phyloP scores from a whole-genome alignment of 2,797 vertebrate genomes.

The Poecilia picta region DNA sequence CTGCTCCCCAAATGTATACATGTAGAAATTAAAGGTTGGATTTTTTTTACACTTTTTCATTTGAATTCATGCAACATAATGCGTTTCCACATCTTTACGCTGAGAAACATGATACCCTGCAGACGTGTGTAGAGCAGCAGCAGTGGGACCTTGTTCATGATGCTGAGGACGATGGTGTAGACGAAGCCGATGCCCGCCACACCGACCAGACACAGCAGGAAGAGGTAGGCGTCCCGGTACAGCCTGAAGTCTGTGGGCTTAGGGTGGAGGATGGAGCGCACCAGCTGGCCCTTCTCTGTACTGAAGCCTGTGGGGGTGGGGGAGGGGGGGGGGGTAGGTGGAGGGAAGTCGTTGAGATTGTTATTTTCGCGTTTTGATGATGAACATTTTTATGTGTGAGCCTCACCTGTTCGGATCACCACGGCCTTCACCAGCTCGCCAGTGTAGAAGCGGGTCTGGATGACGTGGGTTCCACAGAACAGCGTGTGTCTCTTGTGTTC shows the following conservation, averaged over 20 bases:
- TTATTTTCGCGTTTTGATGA: not conserved
- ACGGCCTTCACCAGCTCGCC: constrained; percentile 93
- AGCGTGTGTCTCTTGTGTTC: constrained; percentile 91
- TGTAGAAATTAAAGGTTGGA: not conserved
- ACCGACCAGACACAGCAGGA: constrained; percentile 91
- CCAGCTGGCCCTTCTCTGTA: constrained; percentile 95
- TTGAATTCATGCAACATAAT: not conserved
- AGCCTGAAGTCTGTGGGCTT: constrained; percentile 98
- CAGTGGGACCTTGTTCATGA: constrained; percentile 86
- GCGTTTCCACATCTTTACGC: not conserved
- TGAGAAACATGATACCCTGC: not conserved
- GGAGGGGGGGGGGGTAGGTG: not conserved
- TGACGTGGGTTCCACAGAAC: constrained; percentile 95
- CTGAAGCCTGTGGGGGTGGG: constrained; percentile 85
- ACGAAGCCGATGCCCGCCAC: constrained; percentile 93
- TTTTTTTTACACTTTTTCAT: not conserved
- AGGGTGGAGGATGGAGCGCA: constrained; percentile 94
- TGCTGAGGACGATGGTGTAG: constrained; percentile 90
- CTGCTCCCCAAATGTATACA: not conserved
- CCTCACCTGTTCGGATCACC: constrained; percentile 91
- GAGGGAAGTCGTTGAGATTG: not conserved
- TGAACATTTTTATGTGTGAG: not conserved
- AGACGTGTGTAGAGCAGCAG: not conserved
- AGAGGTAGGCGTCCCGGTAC: constrained; percentile 94
- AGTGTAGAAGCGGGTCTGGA: constrained; percentile 95